phyloP scores from a whole-genome alignment of 1,140 invertebrate genomes.

The Cepaea nemoralis region DNA sequence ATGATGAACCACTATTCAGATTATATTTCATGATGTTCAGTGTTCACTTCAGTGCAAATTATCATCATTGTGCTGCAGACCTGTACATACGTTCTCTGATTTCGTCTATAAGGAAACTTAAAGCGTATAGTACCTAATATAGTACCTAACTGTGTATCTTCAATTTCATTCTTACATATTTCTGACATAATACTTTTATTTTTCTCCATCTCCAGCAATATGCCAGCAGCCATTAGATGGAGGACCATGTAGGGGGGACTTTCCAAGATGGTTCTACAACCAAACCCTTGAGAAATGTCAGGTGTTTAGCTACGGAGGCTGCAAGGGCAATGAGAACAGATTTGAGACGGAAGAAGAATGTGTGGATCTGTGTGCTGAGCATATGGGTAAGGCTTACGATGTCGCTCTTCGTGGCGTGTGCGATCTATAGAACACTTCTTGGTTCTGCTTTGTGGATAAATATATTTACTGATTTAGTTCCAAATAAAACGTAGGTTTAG shows the following conservation, averaged over 20 bases:
- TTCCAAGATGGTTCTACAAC: conserved; percentile 87
- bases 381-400: conserved; percentile 55
- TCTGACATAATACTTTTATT: neutral
- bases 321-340: conserved; percentile 89
- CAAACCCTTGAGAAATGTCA: conserved; percentile 80
- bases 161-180: too few relatives aligned
- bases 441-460: neutral
- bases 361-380: conserved; percentile 81
- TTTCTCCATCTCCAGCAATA: conserved; percentile 55
- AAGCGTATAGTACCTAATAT: too few relatives aligned
- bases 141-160: too few relatives aligned
- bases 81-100: too few relatives aligned
- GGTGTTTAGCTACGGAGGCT: conserved; percentile 89
- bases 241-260: conserved; percentile 87
- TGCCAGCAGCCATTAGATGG: conserved; percentile 76
- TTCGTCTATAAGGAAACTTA: too few relatives aligned
- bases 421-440: neutral
- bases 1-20: too few relatives aligned
- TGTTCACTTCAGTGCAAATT: too few relatives aligned
- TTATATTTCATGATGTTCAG: too few relatives aligned
- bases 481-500: too few relatives aligned
- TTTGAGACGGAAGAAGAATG: conserved; percentile 88
- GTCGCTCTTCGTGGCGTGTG: neutral
- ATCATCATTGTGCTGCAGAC: too few relatives aligned
- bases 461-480: too few relatives aligned